Base-by-base conservation (phyloP, 53 echinoderm and acorn worm species). In the Zoroaster sp. region DNA sequence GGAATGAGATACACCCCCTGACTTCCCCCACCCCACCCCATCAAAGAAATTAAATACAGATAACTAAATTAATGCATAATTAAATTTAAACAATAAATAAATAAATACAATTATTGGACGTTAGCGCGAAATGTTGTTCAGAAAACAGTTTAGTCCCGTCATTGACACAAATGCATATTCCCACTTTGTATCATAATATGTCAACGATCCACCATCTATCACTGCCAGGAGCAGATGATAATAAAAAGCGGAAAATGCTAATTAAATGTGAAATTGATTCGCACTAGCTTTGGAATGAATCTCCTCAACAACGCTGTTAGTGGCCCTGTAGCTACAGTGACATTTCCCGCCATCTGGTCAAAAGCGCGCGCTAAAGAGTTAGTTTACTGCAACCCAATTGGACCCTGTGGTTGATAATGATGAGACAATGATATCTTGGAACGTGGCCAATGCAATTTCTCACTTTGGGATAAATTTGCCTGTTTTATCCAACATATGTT, bases 311-410 rank as follows among this genome's bases (percentile, higher is more conserved):
- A 37, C 35, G 63, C n/a, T n/a, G n/a, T n/a, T n/a, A n/a, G n/a
- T n/a, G n/a, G n/a, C n/a, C n/a, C n/a, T n/a, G n/a, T n/a, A 15
- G 52, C 5, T 34, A 21, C 3, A 37, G 37, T 20, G 38, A 20
- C 23, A 39, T 79, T 79, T 79, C 59, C 35, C 79, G 79, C 79
- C 79, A 79, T 79, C 79, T 79, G 79, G 40, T 79, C 63, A 79
- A 76, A 63, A 79, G 38, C 35, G 23, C 65, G 65, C 55, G 41
- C 63, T 15, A 3, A 63, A 79, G 55, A 63, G 63, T 35, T 79
- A 38, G 40, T 40, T 78, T 40, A n/a, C 18, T 76, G 47, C 15
- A 31, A 4, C 15, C 2, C 34, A 4, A 76, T 32, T 31, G 46
- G 28, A 76, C 52, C 52, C 76, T 76, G 76, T 45, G 34, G 8